These are phyloP conservation scores for Nomada flava DNA, from an alignment of 2,888 invertebrate species.

Conservation along the genomic window DNA sequence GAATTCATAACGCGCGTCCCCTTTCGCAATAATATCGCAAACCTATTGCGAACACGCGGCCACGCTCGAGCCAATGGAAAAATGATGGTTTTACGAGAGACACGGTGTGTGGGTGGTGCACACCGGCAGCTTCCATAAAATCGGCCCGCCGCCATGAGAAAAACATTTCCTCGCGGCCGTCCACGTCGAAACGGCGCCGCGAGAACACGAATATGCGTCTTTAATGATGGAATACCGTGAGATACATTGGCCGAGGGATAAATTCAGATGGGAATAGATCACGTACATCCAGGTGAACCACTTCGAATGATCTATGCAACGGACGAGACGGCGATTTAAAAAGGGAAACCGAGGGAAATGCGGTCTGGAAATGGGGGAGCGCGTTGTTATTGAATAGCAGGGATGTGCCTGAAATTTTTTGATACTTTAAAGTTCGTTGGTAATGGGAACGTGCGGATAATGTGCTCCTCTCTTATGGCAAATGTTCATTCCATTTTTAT, in stretches of 20 bases:
- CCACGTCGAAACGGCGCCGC: conserved; percentile 31
- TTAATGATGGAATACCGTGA: conserved; percentile 48
- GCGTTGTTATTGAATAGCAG: background rate
- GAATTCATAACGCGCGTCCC: conserved; percentile 57
- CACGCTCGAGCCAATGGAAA: conserved; percentile 53
- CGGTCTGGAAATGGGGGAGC: background rate
- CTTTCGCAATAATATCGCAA: conserved; percentile 54
- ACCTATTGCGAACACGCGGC: conserved; percentile 55
- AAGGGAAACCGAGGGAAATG: background rate
- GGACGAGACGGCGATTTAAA: conserved; percentile 33
- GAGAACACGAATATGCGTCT: conserved; percentile 47
- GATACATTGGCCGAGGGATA: conserved; percentile 39
- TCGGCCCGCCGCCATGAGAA: conserved; percentile 45
- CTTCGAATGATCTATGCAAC: conserved; percentile 36
- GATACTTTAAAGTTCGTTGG: too few species aligned
- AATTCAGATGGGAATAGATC: conserved; percentile 27
- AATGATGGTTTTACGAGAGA: conserved; percentile 71
- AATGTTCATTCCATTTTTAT: too few species aligned
- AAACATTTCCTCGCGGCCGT: conserved; percentile 61
- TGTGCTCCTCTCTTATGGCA: too few species aligned
- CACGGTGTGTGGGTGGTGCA: background rate
- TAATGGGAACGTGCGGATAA: too few species aligned
- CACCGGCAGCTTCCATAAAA: conserved; percentile 44
- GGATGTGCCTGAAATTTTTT: background rate
- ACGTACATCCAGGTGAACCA: background rate